phyloP scores from a whole-genome alignment of 2,113 vertebrate species.

The Heloderma charlesbogerti region DNA sequence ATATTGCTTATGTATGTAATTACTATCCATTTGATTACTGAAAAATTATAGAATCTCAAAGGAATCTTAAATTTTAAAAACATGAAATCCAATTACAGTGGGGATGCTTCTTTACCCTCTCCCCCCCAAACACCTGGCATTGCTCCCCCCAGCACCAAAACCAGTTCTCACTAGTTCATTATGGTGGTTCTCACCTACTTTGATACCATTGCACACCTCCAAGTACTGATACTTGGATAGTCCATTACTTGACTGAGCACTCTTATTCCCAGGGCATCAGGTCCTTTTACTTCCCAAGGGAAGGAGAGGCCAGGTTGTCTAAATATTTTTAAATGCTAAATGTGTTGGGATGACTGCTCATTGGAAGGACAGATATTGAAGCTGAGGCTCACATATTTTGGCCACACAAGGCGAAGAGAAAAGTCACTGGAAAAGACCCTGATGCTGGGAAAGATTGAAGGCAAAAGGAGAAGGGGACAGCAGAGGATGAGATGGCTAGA shows the following conservation, averaged over 20 bases:
- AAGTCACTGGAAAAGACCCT: too few relatives aligned
- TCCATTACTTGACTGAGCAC: not conserved
- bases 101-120: not conserved
- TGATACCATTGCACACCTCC: not conserved
- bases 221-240: not conserved
- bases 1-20: not conserved
- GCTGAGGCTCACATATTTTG: too few relatives aligned
- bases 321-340: not conserved
- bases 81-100: not conserved
- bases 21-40: not conserved
- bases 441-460: too few relatives aligned
- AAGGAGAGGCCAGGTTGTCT: not conserved
- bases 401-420: too few relatives aligned
- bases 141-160: not conserved
- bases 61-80: not conserved
- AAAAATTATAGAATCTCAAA: not conserved
- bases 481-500: too few relatives aligned
- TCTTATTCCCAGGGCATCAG: not conserved
- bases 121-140: not conserved
- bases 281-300: not conserved
- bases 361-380: too few relatives aligned
- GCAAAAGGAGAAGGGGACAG: too few relatives aligned
- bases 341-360: too few relatives aligned
- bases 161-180: not conserved
- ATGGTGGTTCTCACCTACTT: not conserved